Evolutionary conservation across 2,888 invertebrate genomes (phyloP), one percentile per base, ranked within the genome.

Genomic region (Athalia cordata): DNA sequence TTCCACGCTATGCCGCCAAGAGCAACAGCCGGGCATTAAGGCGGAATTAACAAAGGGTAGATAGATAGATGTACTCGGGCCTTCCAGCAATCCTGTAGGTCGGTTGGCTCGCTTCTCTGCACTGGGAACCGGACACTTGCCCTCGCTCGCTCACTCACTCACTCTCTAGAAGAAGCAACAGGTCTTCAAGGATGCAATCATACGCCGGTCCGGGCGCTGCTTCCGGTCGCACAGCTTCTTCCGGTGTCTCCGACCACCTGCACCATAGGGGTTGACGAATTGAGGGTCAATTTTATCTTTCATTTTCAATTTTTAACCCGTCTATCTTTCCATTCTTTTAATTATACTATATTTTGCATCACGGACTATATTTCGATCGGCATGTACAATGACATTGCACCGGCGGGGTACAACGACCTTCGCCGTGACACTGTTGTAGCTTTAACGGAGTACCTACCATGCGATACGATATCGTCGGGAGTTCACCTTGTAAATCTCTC

Each of bases 1-100:
- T 87, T 87, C 85, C 86, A 84, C 84, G 83, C 66, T 66, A 29
- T 29, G 72, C 81, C 82, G 83, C 79, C 84, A 81, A 78, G 84
- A 82, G 85, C 83, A 84, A 85, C 86, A 83, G 78, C 77, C 79
- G 75, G 81, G 84, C 85, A 86, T 87, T 87, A 87, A 87, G 85
- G 83, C 85, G 82, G 86, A 87, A 87, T 88, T 87, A 87, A 86
- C 87, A 85, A 85, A 85, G 85, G 85, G 70, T 72, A 72, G 70
- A 59, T 72, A 72, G 70, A 59, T 72, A 68, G 50, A 68, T 55
- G 50, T 52, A 29, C 68, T 50, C 55, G 50, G 52, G 52, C 80
- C 81, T 29, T 29, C 29, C 29, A 29, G 29, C 29, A 29, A 29
- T 29, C 29, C 29, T 29, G 29, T 77, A 67, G 77, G 66, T n/a